Base-by-base conservation (phyloP, 1,140 invertebrate species). In the Nixonia krombeini region DNA sequence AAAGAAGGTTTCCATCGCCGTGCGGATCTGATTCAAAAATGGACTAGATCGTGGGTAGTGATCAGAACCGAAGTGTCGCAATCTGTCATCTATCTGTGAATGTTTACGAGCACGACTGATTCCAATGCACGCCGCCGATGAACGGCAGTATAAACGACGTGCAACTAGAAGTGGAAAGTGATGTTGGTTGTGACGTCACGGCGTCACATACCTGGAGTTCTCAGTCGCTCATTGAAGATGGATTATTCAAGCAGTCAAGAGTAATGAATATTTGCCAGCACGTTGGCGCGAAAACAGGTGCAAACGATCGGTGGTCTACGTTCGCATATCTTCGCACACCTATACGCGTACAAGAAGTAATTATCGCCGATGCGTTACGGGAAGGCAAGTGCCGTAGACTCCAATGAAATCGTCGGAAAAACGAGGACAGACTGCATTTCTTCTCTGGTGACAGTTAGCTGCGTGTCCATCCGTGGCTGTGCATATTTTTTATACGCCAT, bases 361-460 rank as follows among this genome's bases (percentile, higher is more conserved):
- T 35, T 35, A 35, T 35, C 33, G 13, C 33, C 33, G 33, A 35
- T 35, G 33, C 33, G 33, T 35, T 35, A 35, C 33, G 33, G 13
- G 33, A 35, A 5, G 33, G 12, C 12, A 35, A 13, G 33, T 35
- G n/a, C 13, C 12, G 33, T 35, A 31, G 29, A 31, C 29, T 2
- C 2, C 29, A 12, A 31, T n/a, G 29, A 31, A 31, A 31, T 35
- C 13, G 12, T 13, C 13, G 33, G 33, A 12, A 35, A 35, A 35
- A 13, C 7, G 12, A 13, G 33, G 33, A 10, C 33, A 35, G 2
- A 12, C 7, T 21, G 21, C 21, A 21, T n/a, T n/a, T n/a, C n/a
- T n/a, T n/a, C n/a, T n/a, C n/a, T n/a, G n/a, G n/a, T n/a, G n/a
- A n/a, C n/a, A n/a, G n/a, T n/a, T n/a, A n/a, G n/a, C n/a, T n/a